Percentiles rank a stretch among this genome's conserved stretches.
Conservation (phyloP, 2,113 vertebrate genomes). For the Pycnonotus jocosus region DNA sequence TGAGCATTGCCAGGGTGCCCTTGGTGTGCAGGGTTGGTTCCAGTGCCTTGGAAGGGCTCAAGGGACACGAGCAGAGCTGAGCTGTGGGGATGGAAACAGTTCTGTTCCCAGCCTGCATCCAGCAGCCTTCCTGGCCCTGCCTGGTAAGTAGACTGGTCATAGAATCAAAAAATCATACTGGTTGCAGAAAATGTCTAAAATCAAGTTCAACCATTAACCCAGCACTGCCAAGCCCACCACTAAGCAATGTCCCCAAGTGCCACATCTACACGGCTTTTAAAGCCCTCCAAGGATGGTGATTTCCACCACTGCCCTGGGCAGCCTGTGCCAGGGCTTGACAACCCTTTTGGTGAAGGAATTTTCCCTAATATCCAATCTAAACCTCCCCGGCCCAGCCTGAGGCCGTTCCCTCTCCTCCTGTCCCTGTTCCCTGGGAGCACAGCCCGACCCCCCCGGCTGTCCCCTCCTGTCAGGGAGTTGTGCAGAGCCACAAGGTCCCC, state of each 20-base stretch:
- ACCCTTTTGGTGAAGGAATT: background rate
- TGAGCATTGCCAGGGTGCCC: background rate
- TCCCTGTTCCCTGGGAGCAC: background rate
- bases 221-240: background rate
- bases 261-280: background rate
- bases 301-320: background rate
- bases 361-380: background rate
- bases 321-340: background rate
- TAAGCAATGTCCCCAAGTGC: background rate
- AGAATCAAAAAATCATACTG: background rate
- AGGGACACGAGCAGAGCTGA: background rate
- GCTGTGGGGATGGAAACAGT: background rate
- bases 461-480: background rate
- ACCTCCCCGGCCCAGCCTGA: background rate
- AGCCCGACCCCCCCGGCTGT: fast-evolving
- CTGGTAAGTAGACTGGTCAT: background rate
- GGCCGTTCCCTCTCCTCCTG: fast-evolving
- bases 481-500: background rate
- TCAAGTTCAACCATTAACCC: background rate
- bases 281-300: background rate
- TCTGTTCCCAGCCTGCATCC: background rate
- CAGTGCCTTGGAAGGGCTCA: background rate
- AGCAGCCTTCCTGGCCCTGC: background rate
- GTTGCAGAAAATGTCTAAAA: background rate
- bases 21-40: background rate